Conservation (phyloP, 2,797 vertebrate genomes). For the Macroramphosus scolopax region DNA sequence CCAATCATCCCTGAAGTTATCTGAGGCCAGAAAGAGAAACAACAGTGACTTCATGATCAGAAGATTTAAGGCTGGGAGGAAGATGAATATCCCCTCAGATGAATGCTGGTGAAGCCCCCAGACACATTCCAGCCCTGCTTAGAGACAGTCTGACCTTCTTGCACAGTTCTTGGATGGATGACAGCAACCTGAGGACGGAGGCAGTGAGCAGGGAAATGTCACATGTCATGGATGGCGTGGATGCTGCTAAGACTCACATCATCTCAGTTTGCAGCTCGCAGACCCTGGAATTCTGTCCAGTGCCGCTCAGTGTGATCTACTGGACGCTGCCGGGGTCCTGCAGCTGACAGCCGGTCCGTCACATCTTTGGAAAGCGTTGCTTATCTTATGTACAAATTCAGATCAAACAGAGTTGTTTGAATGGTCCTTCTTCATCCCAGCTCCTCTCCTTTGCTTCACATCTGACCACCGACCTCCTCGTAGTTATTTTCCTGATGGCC, state of each 20-base stretch:
- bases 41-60: conserved; percentile 5
- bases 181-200: conserved; percentile 1
- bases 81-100: conserved; percentile 4
- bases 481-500: neutral
- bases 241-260: conserved; percentile 30
- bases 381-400: neutral
- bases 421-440: too few relatives aligned
- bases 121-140: conserved; percentile 13
- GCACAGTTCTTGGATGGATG: neutral
- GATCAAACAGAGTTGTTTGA: too few relatives aligned
- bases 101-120: conserved; percentile 1
- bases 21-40: conserved; percentile 6
- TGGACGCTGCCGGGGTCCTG: conserved; percentile 6
- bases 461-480: conserved; percentile 1
- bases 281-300: conserved; percentile 6
- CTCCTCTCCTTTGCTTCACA: neutral
- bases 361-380: too few relatives aligned
- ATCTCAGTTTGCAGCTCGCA: conserved; percentile 20
- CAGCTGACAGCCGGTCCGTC: conserved; percentile 28
- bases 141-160: conserved; percentile 13
- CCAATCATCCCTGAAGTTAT: conserved; percentile 5
- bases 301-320: conserved; percentile 26
- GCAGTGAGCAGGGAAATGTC: conserved; percentile 38
- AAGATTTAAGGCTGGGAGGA: neutral
- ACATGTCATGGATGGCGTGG: neutral